These are phyloP conservation scores for Opisthograptis luteolata DNA, from an alignment of 2,888 invertebrate genomes.

Conservation along the genomic window DNA sequence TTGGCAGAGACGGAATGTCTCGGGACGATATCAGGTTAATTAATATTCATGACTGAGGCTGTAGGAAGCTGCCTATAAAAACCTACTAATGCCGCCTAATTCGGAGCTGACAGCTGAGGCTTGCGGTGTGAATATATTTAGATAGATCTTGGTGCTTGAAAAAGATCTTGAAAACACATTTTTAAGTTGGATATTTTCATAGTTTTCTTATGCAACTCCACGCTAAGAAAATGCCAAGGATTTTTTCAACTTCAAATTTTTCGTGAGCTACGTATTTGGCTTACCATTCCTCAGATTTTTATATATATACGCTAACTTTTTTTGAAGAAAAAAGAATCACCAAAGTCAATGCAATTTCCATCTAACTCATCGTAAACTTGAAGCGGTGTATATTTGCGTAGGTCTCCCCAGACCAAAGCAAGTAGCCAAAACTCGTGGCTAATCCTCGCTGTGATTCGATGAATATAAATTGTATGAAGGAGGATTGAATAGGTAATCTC, in stretches of 20 bases:
- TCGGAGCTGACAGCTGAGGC: slow-evolving; percentile 30
- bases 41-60: slow-evolving; percentile 58
- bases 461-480: slow-evolving; percentile 53
- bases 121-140: slow-evolving; percentile 32
- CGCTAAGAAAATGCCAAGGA: no score
- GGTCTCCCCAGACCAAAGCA: not conserved
- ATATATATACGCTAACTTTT: not conserved
- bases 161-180: slow-evolving; percentile 1
- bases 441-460: slow-evolving; percentile 49
- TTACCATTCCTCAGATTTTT: not conserved
- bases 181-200: not conserved
- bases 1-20: slow-evolving; percentile 51
- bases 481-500: slow-evolving; percentile 49
- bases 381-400: not conserved
- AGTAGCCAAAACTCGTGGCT: slow-evolving; percentile 27
- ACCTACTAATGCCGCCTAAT: slow-evolving; percentile 38
- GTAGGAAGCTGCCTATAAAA: slow-evolving; percentile 40
- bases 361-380: not conserved
- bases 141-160: slow-evolving; percentile 6
- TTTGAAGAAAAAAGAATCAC: not conserved
- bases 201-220: no score
- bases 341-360: slow-evolving; percentile 1
- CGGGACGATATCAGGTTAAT: slow-evolving; percentile 47
- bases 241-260: no score
- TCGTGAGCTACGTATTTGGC: not conserved